Percentiles rank a stretch among this genome's conserved stretches.
Evolutionary conservation across 2,113 vertebrate species (phyloP).

Genomic region (Colaptes auratus): DNA sequence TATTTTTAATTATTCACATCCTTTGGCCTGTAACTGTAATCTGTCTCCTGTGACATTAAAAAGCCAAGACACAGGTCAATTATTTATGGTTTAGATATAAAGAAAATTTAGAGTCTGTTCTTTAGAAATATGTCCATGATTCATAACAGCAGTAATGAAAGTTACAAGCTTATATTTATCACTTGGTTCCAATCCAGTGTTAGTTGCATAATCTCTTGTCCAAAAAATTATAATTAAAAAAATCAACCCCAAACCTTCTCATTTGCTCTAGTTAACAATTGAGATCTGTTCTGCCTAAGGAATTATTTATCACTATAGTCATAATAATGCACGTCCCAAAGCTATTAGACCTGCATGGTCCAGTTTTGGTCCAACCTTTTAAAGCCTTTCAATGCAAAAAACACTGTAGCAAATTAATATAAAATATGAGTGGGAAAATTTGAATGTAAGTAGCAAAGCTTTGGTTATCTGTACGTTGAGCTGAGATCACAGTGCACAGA

Average conservation of each 20-base stretch:
- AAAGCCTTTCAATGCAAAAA: background rate
- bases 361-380: background rate
- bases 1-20: background rate
- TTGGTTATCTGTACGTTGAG: background rate
- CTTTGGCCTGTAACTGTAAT: background rate
- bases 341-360: background rate
- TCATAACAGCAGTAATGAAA: background rate
- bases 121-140: background rate
- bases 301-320: background rate
- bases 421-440: background rate
- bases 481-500: background rate
- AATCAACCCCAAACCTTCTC: background rate
- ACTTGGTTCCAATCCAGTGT: background rate
- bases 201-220: background rate
- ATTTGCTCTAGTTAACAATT: background rate
- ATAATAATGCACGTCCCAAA: background rate
- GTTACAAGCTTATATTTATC: background rate
- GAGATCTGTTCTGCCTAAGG: background rate
- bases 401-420: background rate
- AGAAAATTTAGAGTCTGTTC: background rate
- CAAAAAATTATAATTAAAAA: no score
- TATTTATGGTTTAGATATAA: slow-evolving; percentile 43
- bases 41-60: background rate
- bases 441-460: background rate
- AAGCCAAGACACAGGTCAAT: background rate